Conservation (phyloP, 2,888 invertebrate species). For the Caenorhabditis panamensis region DNA sequence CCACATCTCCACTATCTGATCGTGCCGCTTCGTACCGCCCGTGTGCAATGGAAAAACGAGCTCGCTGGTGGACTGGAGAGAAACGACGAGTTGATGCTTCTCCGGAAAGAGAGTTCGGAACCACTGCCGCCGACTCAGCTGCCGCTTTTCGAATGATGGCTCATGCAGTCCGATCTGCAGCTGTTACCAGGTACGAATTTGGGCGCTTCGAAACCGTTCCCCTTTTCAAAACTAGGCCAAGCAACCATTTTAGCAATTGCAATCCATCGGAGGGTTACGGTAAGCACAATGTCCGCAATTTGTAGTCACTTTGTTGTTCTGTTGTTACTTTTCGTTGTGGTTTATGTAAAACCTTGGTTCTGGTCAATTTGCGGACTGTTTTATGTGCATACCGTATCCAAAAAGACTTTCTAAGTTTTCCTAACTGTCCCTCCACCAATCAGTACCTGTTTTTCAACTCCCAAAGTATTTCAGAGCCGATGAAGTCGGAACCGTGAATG, state of each 20-base stretch:
- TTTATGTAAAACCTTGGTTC: neutral
- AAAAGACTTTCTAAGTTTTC: neutral
- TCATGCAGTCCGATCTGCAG: slow-evolving; percentile 68
- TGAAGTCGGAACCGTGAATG: slow-evolving; percentile 74
- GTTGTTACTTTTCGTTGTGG: neutral
- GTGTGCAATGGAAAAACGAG: slow-evolving; percentile 72
- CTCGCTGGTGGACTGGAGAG: slow-evolving; percentile 78
- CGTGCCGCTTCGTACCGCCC: slow-evolving; percentile 65
- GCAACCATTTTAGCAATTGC: no score
- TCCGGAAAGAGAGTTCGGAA: slow-evolving; percentile 68
- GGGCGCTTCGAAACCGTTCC: no score
- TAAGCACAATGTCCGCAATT: slow-evolving; percentile 10
- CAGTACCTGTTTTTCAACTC: neutral
- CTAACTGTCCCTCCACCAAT: no score
- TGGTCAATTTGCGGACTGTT: neutral
- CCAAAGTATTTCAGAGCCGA: slow-evolving; percentile 66
- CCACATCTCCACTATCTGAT: slow-evolving; percentile 61
- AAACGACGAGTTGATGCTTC: slow-evolving; percentile 70
- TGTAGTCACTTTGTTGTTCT: neutral
- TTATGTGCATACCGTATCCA: neutral
- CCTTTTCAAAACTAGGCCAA: no score
- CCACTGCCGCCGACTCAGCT: slow-evolving; percentile 67
- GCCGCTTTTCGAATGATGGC: slow-evolving; percentile 75
- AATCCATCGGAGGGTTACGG: neutral
- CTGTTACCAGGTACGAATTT: slow-evolving; percentile 62